Evolutionary conservation across 2,888 invertebrate genomes (phyloP), one percentile per base, ranked within the genome.

Genomic region (Oxyscelio sp.): DNA sequence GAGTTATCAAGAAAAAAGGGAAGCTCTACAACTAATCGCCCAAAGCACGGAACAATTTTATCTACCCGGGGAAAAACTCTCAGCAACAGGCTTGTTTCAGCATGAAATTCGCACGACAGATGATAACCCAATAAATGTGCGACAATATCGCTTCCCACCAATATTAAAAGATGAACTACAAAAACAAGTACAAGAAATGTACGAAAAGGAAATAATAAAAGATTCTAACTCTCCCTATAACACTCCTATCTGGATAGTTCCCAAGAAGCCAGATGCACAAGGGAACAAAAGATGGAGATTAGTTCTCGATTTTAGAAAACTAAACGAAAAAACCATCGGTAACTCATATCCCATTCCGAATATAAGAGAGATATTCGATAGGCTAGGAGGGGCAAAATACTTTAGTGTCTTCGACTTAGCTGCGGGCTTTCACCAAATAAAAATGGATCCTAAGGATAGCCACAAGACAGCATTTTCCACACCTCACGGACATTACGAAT

Each of bases 231-330:
- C 50, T 9, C 63, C 63, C n/a, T 63, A 63, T 24, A 65, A 63
- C 9, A 38, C 38, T 22, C 24, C 63, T 4, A 34, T 56, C 11
- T 56, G 56, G 56, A 56, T 56, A n/a, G 56, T 56, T 2, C 56
- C 63, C 1, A 63, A 63, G n/a, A 63, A 63, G 8, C 21, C 43
- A 0, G 65, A 65, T 15, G 11, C 31, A 1, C n/a, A 66, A 38
- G 52, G 45, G n/a, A 66, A 66, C 8, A 43, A 63, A 24, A 15
- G 31, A 40, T 63, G 63, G 63, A 13, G 63, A 24, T 24, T 63
- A 22, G 63, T 63, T n/a, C 19, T 63, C 24, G 63, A 63, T 13
- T 63, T 63, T 15, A 17, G 63, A 15, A 63, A 63, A 24, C 31
- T 63, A 27, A 63, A 63, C 11, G 52, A 52, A 24, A 52, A 52